Base-by-base conservation (phyloP, 2,113 vertebrate species). In the Oreochromis aureus region DNA sequence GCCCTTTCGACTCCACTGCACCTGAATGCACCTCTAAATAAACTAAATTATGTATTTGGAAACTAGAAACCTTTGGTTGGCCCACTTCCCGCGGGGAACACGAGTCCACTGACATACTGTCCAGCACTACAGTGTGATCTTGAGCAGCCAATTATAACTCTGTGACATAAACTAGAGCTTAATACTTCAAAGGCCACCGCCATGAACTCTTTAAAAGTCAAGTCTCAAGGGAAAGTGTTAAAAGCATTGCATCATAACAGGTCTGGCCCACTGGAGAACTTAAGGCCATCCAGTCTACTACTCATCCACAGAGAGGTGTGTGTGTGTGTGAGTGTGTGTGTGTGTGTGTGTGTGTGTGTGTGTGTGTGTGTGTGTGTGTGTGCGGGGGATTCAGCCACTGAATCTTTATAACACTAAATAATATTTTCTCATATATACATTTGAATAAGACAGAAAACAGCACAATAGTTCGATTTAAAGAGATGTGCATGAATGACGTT, bases 221-320 rank as follows among this genome's bases (percentile, higher is more conserved):
- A 81, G 83, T 55, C 89, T 93, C 80, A 32, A 46, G 85, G 79
- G 89, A 90, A 56, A 87, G 85, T 79, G 86, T 82, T 93, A 93
- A 95, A 93, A 94, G 93, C 92, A 84, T 92, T 91, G 87, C 89
- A 87, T 90, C 86, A 86, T 89, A 89, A 86, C 86, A 91, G 81
- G 76, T 91, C 88, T 83, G 59, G 81, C 71, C 85, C 80, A 71
- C 16, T 81, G 54, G 81, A 90, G 48, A 81, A 80, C 86, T 89
- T 5, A 24, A 91, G 89, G 87, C 88, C 81, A 91, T 88, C 36
- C 46, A 32, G 61, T 46, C 78, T 63, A 80, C 56, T 58, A 55
- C 81, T 89, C 87, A 79, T 90, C 81, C 81, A 90, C 56, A 82
- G 76, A 91, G 19, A 73, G 2, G 61, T 66, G 36, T 9, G 36